These are phyloP conservation scores for Beaufortia kweichowensis DNA, from an alignment of 2,113 vertebrate species.

Conservation along the genomic window DNA sequence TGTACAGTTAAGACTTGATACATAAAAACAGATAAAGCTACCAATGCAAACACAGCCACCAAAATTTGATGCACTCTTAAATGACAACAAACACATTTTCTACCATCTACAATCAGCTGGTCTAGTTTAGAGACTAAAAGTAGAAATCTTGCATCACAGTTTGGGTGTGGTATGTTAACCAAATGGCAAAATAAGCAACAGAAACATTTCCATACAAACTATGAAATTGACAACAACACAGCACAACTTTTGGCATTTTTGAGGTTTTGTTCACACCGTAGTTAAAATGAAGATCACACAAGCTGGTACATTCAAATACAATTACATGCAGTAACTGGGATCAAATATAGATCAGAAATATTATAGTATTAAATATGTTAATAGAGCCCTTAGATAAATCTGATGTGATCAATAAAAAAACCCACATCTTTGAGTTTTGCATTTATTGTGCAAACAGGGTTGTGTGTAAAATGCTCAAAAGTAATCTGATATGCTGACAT, in stretches of 20 bases:
- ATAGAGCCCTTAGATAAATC: slow-evolving; percentile 39
- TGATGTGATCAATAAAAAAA: slow-evolving; percentile 21
- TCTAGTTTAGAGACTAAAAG: slow-evolving; percentile 9
- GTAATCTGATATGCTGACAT: slow-evolving; percentile 3
- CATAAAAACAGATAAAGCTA: slow-evolving; percentile 1
- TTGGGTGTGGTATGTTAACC: not conserved
- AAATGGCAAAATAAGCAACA: slow-evolving; percentile 6
- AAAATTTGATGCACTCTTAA: not conserved
- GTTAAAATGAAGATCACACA: slow-evolving; percentile 20
- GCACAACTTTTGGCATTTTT: slow-evolving; percentile 33
- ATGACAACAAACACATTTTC: not conserved
- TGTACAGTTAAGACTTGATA: not conserved
- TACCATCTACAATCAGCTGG: not conserved
- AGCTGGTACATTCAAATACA: not conserved
- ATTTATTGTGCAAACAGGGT: slow-evolving; percentile 12
- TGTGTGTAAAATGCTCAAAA: slow-evolving; percentile 4
- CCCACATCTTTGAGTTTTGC: slow-evolving; percentile 23
- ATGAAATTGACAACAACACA: slow-evolving; percentile 15
- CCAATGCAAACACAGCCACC: not conserved
- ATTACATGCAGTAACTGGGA: slow-evolving; percentile 22
- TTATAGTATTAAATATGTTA: not conserved
- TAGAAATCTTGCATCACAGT: slow-evolving; percentile 17
- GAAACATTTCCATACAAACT: slow-evolving; percentile 21
- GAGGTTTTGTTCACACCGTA: not conserved
- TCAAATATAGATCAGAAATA: slow-evolving; percentile 14